Evolutionary conservation across 1,140 invertebrate species (phyloP), one percentile per base, ranked within the genome.

Genomic region (Drosophila oshimai): DNA sequence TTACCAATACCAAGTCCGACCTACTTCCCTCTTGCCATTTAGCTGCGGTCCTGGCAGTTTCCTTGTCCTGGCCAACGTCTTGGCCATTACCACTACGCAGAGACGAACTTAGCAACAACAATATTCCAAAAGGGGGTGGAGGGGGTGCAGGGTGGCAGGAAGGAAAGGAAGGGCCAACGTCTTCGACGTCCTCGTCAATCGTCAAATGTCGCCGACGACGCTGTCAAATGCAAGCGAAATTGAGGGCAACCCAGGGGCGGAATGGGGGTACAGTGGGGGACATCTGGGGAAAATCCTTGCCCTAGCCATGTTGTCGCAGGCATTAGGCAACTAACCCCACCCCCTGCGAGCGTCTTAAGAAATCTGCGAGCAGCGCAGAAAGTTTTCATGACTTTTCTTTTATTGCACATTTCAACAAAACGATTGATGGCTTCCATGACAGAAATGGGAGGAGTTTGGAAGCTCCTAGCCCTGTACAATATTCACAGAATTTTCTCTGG

Each of bases 361-460:
- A 87, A 83, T 88, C 79, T 81, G 86, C 80, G 84, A 79, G 78
- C 58, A 89, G 72, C 72, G 71, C 81, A 86, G 71, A 86, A 89
- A 89, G 80, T 90, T 90, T 90, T 90, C 84, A 90, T 90, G 89
- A 90, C 89, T 90, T 90, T 90, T 86, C 89, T 83, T 87, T 90
- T 89, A 90, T 89, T 90, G 89, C 89, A 90, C 84, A 90, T 90
- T 90, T 90, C 89, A 90, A 87, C 77, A 88, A 90, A 89, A 89
- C 89, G 89, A 90, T 90, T 90, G 89, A 90, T 90, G 84, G 84
- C 89, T 90, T 90, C 89, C 84, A 87, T 80, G 89, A 89, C 80
- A 75, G 42, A 36, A 51, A 39, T 41, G 51, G 65, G 50, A 37
- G 50, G 49, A 37, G 54, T 34, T 80, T 53, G 44, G 10, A 20